Evolutionary conservation across 2,888 invertebrate species (phyloP), one percentile per base, ranked within the genome.

Genomic region (Lasioglossum zephyrum): DNA sequence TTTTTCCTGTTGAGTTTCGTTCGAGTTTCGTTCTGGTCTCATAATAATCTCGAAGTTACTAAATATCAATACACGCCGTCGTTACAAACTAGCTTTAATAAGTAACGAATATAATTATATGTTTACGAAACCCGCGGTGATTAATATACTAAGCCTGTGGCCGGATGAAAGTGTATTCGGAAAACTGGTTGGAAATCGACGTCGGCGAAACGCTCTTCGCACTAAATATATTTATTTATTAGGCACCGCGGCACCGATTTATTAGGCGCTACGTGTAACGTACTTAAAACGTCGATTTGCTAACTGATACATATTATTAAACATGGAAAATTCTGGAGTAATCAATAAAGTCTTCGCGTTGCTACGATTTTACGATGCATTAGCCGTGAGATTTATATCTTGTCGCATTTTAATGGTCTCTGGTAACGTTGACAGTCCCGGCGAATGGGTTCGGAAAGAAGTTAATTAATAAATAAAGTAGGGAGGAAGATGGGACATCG

Each of bases 211-310:
- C 13, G 16, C 4, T n/a, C 49, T 63, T 75, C 74, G 69, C 49
- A 4, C 36, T 75, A 72, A 82, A 60, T 82, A 60, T 76, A 72
- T 76, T 70, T 81, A 75, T 83, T 82, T 82, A 82, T 57, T 13
- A 11, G 16, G 16, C 49, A 36, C 36, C 8, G 74, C 47, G 9
- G 49, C n/a, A 49, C 31, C 49, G 49, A 70, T 60, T 44, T 81
- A 83, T 76, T 63, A 53, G 6, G 18, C 31, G 63, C 1, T 2
- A 63, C 16, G 31, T 31, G 63, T 31, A 47, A 6, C 57, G 11
- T 4, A 6, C 69, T 82, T 49, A 47, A 75, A 47, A 39, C 53
- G 1, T 22, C 22, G 13, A n/a, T 1, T 2, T 18, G 8, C 4
- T 16, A 11, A 6, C 22, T 70, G 69, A 75, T 49, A 36, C 31